Evolutionary conservation across 2,888 invertebrate species (phyloP).

Genomic region (Ceratothoa steindachneri): DNA sequence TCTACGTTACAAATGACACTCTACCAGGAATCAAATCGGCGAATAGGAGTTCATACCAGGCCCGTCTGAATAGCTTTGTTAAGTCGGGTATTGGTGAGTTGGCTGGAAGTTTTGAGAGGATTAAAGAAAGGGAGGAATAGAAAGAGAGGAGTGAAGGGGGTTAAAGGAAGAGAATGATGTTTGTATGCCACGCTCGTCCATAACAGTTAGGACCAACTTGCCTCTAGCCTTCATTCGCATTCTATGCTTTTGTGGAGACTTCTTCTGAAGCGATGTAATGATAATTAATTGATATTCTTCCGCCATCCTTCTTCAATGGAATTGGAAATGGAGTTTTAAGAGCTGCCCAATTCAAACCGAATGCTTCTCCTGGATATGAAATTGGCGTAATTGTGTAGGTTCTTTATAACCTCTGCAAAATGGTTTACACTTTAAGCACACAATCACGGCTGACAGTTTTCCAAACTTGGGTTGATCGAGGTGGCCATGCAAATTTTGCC

Average conservation of each 20-base stretch:
- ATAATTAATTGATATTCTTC: constrained; percentile 15
- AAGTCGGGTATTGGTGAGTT: background rate
- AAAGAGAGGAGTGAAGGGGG: background rate
- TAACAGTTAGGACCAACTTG: constrained; percentile 4
- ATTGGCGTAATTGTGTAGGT: background rate
- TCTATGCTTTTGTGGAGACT: background rate
- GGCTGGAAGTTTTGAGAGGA: background rate
- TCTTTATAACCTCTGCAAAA: background rate
- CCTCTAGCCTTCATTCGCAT: background rate
- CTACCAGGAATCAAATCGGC: constrained; percentile 31
- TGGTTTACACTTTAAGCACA: background rate
- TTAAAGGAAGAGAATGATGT: background rate
- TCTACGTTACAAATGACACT: constrained; percentile 33
- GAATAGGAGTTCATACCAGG: constrained; percentile 8
- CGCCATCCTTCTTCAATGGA: constrained; percentile 2
- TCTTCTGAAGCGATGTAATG: constrained; percentile 2
- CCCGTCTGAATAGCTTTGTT: constrained; percentile 5
- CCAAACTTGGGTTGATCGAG: no score
- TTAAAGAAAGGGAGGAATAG: background rate
- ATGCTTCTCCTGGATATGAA: background rate
- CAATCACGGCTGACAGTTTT: no score
- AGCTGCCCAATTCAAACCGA: background rate
- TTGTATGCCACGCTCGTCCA: background rate
- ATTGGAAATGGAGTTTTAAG: background rate
- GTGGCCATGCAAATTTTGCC: no score